These are phyloP conservation scores for Cheilosia impressa DNA, from an alignment of 2,888 invertebrate genomes.

Conservation along the genomic window DNA sequence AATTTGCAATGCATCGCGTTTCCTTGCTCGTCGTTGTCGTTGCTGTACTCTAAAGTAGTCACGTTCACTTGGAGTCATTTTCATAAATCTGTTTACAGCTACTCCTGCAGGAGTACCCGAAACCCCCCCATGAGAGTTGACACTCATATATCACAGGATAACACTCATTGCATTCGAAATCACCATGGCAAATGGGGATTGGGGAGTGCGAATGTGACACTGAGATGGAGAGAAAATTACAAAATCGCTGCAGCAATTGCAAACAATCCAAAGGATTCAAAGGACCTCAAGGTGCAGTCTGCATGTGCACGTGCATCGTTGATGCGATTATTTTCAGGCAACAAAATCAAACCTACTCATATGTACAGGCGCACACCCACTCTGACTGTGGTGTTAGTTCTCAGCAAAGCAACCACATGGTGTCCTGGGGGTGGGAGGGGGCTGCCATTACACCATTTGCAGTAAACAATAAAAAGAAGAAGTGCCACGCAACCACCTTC, in stretches of 20 bases:
- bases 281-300: constrained; percentile 36
- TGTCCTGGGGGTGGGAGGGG: constrained; percentile 22
- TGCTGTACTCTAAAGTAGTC: constrained; percentile 42
- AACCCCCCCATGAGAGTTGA: constrained; percentile 30
- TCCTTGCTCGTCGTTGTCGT: not conserved
- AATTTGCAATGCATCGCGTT: constrained; percentile 60
- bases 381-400: constrained; percentile 46
- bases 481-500: constrained; percentile 19
- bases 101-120: constrained; percentile 33
- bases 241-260: constrained; percentile 70
- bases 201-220: constrained; percentile 41
- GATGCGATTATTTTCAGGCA: constrained; percentile 62
- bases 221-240: constrained; percentile 61
- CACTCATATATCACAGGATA: constrained; percentile 74
- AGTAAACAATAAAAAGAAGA: constrained; percentile 67
- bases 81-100: constrained; percentile 75
- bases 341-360: constrained; percentile 51
- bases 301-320: constrained; percentile 42
- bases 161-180: constrained; percentile 74
- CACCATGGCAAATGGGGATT: constrained; percentile 13
- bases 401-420: constrained; percentile 61
- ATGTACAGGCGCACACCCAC: not conserved
- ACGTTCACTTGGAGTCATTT: constrained; percentile 70
- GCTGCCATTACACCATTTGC: constrained; percentile 55
- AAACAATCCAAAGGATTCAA: constrained; percentile 34